Conservation (phyloP, 2,113 vertebrate species). For the Datnioides undecimradiatus region DNA sequence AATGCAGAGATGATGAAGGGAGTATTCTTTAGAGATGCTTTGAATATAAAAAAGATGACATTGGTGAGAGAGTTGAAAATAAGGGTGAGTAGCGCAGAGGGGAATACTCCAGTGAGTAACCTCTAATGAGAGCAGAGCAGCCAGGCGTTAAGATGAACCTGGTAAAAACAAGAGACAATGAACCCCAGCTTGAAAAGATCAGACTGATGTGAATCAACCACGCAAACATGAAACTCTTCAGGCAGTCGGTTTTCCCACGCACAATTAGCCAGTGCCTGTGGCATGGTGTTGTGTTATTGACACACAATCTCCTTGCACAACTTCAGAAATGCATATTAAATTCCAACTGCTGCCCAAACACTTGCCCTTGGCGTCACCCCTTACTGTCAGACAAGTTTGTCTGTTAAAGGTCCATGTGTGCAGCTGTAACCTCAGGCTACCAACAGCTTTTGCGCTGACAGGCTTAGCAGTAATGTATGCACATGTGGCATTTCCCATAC, state of each 20-base stretch:
- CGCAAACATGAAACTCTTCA: background rate
- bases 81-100: constrained; percentile 2
- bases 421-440: constrained; percentile 49
- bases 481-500: constrained; percentile 66
- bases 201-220: constrained; percentile 7
- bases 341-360: constrained; percentile 20
- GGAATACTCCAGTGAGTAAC: constrained; percentile 13
- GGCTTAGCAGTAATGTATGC: constrained; percentile 51
- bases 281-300: constrained; percentile 26
- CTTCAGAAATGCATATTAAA: constrained; percentile 12
- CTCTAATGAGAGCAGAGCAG: constrained; percentile 33
- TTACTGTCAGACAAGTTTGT: constrained; percentile 22
- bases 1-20: constrained; percentile 32
- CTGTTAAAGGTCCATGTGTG: constrained; percentile 49
- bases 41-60: constrained; percentile 33
- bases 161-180: background rate
- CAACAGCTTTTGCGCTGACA: constrained; percentile 32
- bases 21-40: constrained; percentile 36
- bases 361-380: background rate
- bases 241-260: constrained; percentile 28
- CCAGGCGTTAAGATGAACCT: background rate
- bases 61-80: constrained; percentile 27
- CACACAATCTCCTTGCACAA: background rate
- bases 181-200: background rate
- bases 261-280: constrained; percentile 10